These are phyloP conservation scores for Pyrocoelia pectoralis DNA, from an alignment of 2,888 invertebrate genomes.

Conservation along the genomic window DNA sequence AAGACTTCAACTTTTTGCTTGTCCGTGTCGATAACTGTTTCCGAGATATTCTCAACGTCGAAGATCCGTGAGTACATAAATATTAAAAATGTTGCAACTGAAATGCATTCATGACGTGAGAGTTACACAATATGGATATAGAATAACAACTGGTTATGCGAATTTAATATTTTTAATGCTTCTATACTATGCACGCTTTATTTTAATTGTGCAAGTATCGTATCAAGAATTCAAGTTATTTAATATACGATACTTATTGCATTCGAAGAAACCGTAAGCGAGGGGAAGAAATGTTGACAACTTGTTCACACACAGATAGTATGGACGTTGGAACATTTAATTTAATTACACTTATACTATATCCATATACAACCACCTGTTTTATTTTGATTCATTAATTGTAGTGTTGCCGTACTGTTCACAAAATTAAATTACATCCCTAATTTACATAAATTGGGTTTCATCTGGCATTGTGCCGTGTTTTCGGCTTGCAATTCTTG, in stretches of 20 bases:
- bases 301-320: too few species aligned
- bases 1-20: too few species aligned
- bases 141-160: slow-evolving; percentile 10
- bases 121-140: neutral
- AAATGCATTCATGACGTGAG: neutral
- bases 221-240: slow-evolving; percentile 24
- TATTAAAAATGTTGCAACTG: neutral
- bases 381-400: neutral
- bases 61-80: neutral
- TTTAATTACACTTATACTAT: neutral
- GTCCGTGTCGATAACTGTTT: neutral
- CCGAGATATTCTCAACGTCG: neutral
- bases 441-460: neutral
- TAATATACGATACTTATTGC: neutral
- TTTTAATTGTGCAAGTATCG: slow-evolving; percentile 25
- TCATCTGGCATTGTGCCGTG: neutral
- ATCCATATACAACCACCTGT: neutral
- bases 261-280: too few species aligned
- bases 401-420: neutral
- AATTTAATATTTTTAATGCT: slow-evolving; percentile 3
- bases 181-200: neutral
- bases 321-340: too few species aligned
- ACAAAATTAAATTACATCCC: slow-evolving; percentile 1
- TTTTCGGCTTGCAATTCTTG: too few species aligned
- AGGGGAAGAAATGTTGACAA: too few species aligned